Base-by-base conservation (phyloP, 2,888 invertebrate species). In the Eupithecia dodoneata region DNA sequence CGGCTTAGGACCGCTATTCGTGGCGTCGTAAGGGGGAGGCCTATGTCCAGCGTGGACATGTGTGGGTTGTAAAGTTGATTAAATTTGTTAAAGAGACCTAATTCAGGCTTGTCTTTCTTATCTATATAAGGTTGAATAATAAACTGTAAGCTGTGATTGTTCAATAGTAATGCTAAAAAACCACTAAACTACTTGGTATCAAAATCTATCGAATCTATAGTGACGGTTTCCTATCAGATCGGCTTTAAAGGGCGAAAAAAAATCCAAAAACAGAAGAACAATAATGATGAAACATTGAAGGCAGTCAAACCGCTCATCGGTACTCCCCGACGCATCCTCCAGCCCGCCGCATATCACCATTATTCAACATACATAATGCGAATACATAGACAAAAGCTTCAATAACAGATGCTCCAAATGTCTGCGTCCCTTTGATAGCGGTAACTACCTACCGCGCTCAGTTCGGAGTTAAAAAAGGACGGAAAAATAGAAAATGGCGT, bases 401-500 rank as follows among this genome's bases (percentile, higher is more conserved):
- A 80, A 81, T 80, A 79, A 79, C 79, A 81, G 81, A 80, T 76
- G 73, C 79, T 77, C 75, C 76, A 79, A 81, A 83, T 76, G 75
- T 81, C 75, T 80, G 77, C 77, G n/a, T 71, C 73, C 78, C 72
- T 78, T 81, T 82, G 75, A 76, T 77, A 80, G 78, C 78, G 73
- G 77, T 80, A 81, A 81, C 78, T 80, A 80, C 81, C 78, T 76
- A 78, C 80, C 79, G 79, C 65, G 79, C 73, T 75, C 81, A 79
- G 80, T 80, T 82, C 76, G 80, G 77, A 74, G 74, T 77, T 78
- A 84, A 90, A 89, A 91, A 91, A 88, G 86, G 86, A 84, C 82
- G 81, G 83, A 87, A 89, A 91, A 90, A 92, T 88, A 88, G 89
- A 91, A 93, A 92, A 93, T 90, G 87, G 88, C 90, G 91, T 88